A percentile compares a stretch with the other conserved stretches of the same genome.
Conservation (phyloP, 2,888 invertebrate genomes). For the Drosophila maculinotata region DNA sequence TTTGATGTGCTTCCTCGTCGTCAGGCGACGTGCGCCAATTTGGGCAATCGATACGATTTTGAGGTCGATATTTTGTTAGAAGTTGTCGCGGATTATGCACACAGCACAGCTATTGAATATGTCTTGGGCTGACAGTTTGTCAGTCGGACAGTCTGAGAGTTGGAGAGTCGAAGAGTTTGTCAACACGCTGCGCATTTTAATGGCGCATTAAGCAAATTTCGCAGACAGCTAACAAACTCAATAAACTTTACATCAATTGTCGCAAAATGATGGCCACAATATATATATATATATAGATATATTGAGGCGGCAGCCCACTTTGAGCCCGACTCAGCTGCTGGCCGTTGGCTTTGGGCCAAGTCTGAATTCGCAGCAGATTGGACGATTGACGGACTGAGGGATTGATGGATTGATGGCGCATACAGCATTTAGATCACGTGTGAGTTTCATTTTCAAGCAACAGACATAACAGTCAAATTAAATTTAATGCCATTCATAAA, state of each 20-base stretch:
- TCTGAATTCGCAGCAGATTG: too few species aligned
- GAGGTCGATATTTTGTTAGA: constrained; percentile 12
- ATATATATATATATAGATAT: constrained; percentile 2
- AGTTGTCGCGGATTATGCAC: constrained; percentile 1
- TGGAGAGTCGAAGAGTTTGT: constrained; percentile 27
- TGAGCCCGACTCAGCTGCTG: constrained; percentile 28
- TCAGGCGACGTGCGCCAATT: constrained; percentile 38
- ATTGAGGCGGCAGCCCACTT: constrained; percentile 40
- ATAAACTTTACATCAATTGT: constrained; percentile 74
- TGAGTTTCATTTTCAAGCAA: constrained; percentile 52
- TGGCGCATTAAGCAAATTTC: constrained; percentile 77
- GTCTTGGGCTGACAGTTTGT: constrained; percentile 57
- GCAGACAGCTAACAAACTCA: constrained; percentile 80
- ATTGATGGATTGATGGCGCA: constrained; percentile 25
- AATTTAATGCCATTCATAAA: constrained; percentile 73
- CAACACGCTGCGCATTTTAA: constrained; percentile 80
- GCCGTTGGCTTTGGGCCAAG: constrained; percentile 5
- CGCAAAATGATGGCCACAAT: constrained; percentile 48
- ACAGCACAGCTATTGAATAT: constrained; percentile 34
- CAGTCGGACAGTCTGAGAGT: constrained; percentile 47
- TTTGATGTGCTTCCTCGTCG: constrained; percentile 48
- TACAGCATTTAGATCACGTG: constrained; percentile 72
- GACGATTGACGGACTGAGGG: neutral
- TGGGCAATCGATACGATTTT: constrained; percentile 32
- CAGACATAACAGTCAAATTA: constrained; percentile 77